phyloP scores from a whole-genome alignment of 2,888 invertebrate species.

The Calameuta pallipes region DNA sequence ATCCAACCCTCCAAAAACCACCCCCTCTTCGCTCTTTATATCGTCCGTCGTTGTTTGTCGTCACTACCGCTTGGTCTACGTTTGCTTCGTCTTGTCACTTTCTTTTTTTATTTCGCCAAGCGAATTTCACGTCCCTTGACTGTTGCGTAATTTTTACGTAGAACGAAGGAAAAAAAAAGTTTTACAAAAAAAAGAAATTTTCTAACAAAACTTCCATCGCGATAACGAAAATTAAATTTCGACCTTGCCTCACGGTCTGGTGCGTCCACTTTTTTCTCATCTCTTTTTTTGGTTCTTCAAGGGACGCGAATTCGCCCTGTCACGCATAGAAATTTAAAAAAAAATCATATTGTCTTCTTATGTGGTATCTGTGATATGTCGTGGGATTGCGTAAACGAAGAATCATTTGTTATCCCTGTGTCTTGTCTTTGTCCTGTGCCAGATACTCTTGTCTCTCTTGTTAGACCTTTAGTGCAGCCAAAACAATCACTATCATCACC shows the following conservation, averaged over 20 bases:
- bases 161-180: background rate
- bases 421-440: slow-evolving; percentile 60
- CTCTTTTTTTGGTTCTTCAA: background rate
- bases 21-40: background rate
- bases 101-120: background rate
- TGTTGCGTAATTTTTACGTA: background rate
- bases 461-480: slow-evolving; percentile 6
- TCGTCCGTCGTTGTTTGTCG: background rate
- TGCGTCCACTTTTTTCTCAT: too few relatives aligned
- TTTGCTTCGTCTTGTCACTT: background rate
- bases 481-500: slow-evolving; percentile 16
- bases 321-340: background rate
- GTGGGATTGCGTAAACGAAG: slow-evolving; percentile 54
- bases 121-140: background rate
- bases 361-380: slow-evolving; percentile 63
- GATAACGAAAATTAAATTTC: too few relatives aligned
- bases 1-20: background rate
- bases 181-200: too few relatives aligned
- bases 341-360: slow-evolving; percentile 36
- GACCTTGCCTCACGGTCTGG: too few relatives aligned
- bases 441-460: background rate
- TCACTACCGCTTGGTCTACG: background rate
- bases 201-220: background rate
- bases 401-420: slow-evolving; percentile 53
- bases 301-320: background rate